Percentiles rank a stretch among this genome's conserved stretches.
phyloP scores from a whole-genome alignment of 53 echinoderm and acorn worm genomes.

The Antedon mediterranea region DNA sequence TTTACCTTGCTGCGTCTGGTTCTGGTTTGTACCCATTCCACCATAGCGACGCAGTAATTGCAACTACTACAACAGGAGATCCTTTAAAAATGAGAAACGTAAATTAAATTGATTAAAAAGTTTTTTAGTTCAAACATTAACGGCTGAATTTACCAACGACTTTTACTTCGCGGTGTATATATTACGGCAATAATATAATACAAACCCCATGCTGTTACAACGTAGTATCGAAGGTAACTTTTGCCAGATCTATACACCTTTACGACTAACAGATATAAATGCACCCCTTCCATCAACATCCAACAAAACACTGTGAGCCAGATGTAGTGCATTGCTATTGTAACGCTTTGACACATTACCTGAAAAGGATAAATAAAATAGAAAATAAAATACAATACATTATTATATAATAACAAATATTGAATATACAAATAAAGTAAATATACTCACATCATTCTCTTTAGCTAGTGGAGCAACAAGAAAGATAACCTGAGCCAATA shows the following conservation, averaged over 20 bases:
- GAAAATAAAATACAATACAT: no score
- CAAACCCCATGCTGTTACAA: background rate
- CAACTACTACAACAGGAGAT: background rate
- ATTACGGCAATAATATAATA: background rate
- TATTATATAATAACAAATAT: no score
- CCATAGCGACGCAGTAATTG: background rate
- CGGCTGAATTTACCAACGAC: no score
- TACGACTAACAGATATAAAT: background rate
- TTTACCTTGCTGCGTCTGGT: no score
- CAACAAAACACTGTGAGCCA: background rate
- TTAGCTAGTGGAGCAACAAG: background rate
- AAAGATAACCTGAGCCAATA: background rate
- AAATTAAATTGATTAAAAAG: no score
- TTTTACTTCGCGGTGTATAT: no score
- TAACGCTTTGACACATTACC: background rate
- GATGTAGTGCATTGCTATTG: background rate
- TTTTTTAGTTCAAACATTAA: no score
- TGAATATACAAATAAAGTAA: no score
- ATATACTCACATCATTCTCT: background rate
- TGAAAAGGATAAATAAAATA: background rate
- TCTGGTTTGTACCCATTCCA: background rate
- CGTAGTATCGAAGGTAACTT: background rate
- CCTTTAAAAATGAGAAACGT: background rate
- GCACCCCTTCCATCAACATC: background rate
- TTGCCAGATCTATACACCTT: background rate